These are phyloP conservation scores for Bruchidius siliquastri DNA, from an alignment of 2,888 invertebrate species.

Conservation along the genomic window DNA sequence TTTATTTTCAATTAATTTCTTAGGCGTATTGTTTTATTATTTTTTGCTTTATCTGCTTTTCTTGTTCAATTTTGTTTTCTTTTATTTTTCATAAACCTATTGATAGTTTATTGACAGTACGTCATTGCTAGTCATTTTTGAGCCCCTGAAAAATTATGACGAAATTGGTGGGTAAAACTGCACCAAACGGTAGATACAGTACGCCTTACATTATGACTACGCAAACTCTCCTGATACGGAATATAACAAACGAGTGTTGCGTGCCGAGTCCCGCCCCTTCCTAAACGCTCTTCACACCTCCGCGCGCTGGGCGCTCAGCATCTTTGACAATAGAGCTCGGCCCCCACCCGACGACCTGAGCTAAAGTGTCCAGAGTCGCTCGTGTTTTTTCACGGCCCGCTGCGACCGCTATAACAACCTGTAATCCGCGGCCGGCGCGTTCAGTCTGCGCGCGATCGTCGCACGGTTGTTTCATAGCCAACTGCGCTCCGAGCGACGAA, in stretches of 20 bases:
- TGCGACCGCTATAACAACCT: slow-evolving; percentile 43
- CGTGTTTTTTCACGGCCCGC: slow-evolving; percentile 43
- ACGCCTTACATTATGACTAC: no score
- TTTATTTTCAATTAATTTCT: no score
- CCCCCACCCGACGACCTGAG: slow-evolving; percentile 24
- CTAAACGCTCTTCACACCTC: slow-evolving; percentile 20
- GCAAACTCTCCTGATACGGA: background rate
- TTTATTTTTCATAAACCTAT: no score
- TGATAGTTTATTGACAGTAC: no score
- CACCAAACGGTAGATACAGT: no score
- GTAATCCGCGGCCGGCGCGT: slow-evolving; percentile 38
- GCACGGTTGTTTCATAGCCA: background rate
- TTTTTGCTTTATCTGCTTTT: no score
- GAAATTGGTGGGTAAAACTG: no score
- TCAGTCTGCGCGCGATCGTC: slow-evolving; percentile 26
- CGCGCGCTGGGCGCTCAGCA: slow-evolving; percentile 11
- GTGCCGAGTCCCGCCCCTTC: slow-evolving; percentile 3
- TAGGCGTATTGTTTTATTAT: no score
- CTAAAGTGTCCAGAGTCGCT: slow-evolving; percentile 32
- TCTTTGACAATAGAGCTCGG: background rate
- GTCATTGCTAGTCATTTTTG: no score
- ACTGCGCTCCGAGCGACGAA: background rate
- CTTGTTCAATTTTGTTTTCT: no score
- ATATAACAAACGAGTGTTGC: background rate
- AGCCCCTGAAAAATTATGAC: no score